phyloP scores from a whole-genome alignment of 2,797 vertebrate species.

The Smutsia gigantea region DNA sequence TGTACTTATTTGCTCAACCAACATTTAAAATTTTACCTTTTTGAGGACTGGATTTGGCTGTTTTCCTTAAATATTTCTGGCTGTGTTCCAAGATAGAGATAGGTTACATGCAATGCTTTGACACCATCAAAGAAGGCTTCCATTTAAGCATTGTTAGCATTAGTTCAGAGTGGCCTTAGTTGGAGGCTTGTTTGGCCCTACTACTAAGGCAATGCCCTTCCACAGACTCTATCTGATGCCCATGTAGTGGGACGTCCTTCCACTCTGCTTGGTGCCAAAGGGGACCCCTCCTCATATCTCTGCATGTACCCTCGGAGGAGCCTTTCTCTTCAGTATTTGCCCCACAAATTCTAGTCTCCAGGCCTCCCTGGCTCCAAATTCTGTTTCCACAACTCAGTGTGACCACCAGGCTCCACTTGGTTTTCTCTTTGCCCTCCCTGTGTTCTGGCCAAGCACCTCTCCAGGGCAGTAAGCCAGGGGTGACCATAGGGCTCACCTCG shows the following conservation, averaged over 20 bases:
- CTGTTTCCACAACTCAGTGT: background rate
- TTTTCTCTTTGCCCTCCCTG: background rate
- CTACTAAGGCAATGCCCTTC: background rate
- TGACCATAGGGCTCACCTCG: accelerated
- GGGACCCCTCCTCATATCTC: background rate
- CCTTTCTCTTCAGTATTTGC: background rate
- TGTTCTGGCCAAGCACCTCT: background rate
- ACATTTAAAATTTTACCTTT: background rate
- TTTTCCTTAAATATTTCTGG: constrained; percentile 21
- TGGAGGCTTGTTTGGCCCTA: background rate
- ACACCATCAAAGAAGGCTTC: background rate
- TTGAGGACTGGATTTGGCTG: background rate
- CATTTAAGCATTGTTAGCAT: background rate
- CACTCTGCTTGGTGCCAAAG: background rate
- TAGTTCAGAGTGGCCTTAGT: background rate
- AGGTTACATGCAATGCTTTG: background rate
- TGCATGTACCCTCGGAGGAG: accelerated
- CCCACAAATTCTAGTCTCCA: background rate
- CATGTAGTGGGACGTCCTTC: accelerated
- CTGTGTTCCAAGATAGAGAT: background rate
- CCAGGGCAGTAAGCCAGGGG: accelerated
- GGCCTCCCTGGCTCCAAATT: background rate
- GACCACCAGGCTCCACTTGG: background rate
- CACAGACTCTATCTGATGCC: background rate
- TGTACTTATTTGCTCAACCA: background rate